phyloP scores from a whole-genome alignment of 2,113 vertebrate genomes.

The Hydrolagus affinis region DNA sequence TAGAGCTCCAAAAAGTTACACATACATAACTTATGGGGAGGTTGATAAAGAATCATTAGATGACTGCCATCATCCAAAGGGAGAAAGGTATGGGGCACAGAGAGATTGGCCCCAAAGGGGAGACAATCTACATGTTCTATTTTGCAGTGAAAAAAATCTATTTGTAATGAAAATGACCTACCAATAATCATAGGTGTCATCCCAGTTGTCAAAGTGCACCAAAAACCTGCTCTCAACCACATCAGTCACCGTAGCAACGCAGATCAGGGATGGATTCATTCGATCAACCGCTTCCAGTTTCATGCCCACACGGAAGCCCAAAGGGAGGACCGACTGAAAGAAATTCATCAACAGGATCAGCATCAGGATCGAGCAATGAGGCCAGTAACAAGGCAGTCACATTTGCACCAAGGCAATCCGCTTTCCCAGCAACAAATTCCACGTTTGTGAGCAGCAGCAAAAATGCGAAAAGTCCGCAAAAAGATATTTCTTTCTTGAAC shows the following conservation, averaged over 20 bases:
- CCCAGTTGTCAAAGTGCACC: slow-evolving; percentile 98
- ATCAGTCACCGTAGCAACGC: slow-evolving; percentile 91
- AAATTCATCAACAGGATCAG: not conserved
- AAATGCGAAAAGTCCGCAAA: too few relatives aligned
- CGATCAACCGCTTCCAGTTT: slow-evolving; percentile 95
- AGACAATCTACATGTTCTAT: too few relatives aligned
- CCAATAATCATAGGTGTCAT: slow-evolving; percentile 97
- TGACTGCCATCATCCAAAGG: too few relatives aligned
- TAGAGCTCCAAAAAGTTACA: too few relatives aligned
- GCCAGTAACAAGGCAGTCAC: not conserved
- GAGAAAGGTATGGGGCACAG: too few relatives aligned
- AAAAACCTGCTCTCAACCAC: slow-evolving; percentile 82
- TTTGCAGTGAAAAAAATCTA: too few relatives aligned
- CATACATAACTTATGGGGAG: too few relatives aligned
- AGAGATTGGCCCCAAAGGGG: too few relatives aligned
- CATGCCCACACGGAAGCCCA: slow-evolving; percentile 82
- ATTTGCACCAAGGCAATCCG: not conserved
- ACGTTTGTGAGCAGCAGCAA: too few relatives aligned
- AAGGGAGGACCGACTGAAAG: slow-evolving; percentile 60
- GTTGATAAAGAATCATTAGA: too few relatives aligned
- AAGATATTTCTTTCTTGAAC: too few relatives aligned
- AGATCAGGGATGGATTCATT: slow-evolving; percentile 95
- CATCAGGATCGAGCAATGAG: not conserved
- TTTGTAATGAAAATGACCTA: slow-evolving; percentile 42
- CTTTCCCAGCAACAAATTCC: not conserved